Evolutionary conservation across 2,113 vertebrate genomes (phyloP).

Genomic region (Sphyrna mokarran): DNA sequence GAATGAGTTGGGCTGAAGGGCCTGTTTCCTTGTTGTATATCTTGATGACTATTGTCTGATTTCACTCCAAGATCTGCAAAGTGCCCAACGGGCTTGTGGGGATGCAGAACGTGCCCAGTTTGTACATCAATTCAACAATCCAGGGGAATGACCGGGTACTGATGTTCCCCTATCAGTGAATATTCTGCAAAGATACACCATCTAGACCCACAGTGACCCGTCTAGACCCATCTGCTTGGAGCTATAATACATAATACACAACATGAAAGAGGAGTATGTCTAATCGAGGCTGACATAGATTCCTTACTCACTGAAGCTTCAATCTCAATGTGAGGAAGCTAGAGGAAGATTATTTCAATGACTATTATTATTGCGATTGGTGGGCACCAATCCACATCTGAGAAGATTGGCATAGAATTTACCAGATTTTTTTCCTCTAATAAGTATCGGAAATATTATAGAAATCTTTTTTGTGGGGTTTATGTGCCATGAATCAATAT

Average conservation of each 20-base stretch:
- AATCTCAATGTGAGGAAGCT: background rate
- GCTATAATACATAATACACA: background rate
- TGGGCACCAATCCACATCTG: background rate
- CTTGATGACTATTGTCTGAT: background rate
- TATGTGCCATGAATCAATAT: background rate
- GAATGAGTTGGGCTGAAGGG: too few species aligned
- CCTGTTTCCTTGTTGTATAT: too few species aligned
- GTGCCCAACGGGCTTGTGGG: too few species aligned
- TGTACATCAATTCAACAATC: background rate
- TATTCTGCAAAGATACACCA: background rate
- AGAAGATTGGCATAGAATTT: background rate
- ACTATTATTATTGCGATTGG: background rate
- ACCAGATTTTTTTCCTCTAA: background rate
- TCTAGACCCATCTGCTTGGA: background rate
- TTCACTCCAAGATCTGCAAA: background rate
- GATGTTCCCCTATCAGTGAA: background rate
- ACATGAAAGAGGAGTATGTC: background rate
- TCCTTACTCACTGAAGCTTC: background rate
- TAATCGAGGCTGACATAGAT: background rate
- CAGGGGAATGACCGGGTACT: background rate
- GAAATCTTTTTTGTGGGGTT: background rate
- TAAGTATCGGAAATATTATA: background rate
- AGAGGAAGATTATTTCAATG: background rate
- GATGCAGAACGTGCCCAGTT: background rate
- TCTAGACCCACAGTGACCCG: background rate